These are phyloP conservation scores for Eupithecia pulchellata DNA, from an alignment of 2,888 invertebrate genomes.

Conservation along the genomic window DNA sequence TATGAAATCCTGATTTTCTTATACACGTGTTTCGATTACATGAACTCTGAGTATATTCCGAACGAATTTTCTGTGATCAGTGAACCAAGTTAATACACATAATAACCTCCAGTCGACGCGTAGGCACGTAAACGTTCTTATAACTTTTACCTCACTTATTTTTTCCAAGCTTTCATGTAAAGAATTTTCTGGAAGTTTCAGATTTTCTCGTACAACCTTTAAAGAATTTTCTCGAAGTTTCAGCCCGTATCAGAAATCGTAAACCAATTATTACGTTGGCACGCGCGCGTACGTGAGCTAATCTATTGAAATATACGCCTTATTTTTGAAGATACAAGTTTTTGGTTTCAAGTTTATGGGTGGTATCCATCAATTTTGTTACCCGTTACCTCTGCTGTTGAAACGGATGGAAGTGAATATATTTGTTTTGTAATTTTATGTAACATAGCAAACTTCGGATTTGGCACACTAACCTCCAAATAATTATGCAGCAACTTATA, in stretches of 20 bases:
- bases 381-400: conserved; percentile 9
- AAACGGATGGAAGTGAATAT: not conserved
- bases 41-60: conserved; percentile 3
- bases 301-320: conserved; percentile 57
- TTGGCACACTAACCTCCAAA: not conserved
- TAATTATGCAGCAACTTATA: too few species aligned
- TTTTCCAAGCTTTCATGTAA: conserved; percentile 20
- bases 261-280: conserved; percentile 47
- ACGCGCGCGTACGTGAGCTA: conserved; percentile 57
- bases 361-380: conserved; percentile 20
- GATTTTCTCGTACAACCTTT: conserved; percentile 16
- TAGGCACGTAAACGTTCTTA: conserved; percentile 11
- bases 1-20: not conserved
- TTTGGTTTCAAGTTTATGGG: conserved; percentile 44
- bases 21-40: conserved; percentile 10
- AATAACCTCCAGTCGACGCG: conserved; percentile 7
- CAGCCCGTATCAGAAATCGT: conserved; percentile 41
- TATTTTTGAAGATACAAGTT: conserved; percentile 47
- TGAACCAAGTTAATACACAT: conserved; percentile 4
- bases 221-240: conserved; percentile 34
- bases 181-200: conserved; percentile 25
- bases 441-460: not conserved
- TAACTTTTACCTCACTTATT: conserved; percentile 15
- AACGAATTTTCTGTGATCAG: conserved; percentile 8
- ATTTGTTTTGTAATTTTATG: not conserved